Percentiles rank a stretch among this genome's conserved stretches.
Evolutionary conservation across 2,113 vertebrate species (phyloP).

Genomic region (Speoplatyrhinus poulsoni): DNA sequence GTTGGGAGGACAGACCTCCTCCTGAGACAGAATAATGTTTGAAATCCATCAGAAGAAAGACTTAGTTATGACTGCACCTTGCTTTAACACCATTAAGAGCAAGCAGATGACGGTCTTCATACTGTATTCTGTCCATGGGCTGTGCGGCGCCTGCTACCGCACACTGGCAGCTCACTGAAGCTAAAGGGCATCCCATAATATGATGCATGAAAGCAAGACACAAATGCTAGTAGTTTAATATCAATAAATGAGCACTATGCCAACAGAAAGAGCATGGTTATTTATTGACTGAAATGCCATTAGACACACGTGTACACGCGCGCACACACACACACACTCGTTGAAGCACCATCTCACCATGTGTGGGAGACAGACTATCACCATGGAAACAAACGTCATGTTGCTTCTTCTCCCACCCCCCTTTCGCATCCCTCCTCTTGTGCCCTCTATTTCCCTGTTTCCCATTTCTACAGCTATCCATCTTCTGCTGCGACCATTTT

Average conservation of each 20-base stretch:
- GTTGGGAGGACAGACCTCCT: no score
- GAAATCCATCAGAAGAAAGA: no score
- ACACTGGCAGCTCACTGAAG: no score
- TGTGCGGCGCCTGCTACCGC: no score
- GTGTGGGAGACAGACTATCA: constrained; percentile 71
- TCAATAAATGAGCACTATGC: constrained; percentile 41
- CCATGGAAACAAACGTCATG: constrained; percentile 77
- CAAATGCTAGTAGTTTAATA: constrained; percentile 9
- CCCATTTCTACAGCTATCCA: constrained; percentile 14
- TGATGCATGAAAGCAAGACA: no score
- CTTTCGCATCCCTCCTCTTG: constrained; percentile 48
- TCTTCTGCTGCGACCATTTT: constrained; percentile 51
- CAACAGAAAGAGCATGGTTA: constrained; percentile 30
- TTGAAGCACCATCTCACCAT: constrained; percentile 57
- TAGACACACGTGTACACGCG: constrained; percentile 23
- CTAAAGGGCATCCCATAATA: no score
- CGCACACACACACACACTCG: constrained; percentile 6
- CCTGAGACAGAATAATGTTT: no score
- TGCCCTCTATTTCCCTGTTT: constrained; percentile 6
- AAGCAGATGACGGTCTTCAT: no score
- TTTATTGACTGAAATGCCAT: constrained; percentile 58
- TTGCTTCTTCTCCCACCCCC: constrained; percentile 60
- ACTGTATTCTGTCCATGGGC: no score
- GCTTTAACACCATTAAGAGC: no score
- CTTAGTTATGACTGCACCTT: no score